Percentiles rank a stretch among this genome's conserved stretches.
These are phyloP conservation scores for Spheniscus humboldti DNA, from an alignment of 2,797 vertebrate genomes.

Conservation along the genomic window DNA sequence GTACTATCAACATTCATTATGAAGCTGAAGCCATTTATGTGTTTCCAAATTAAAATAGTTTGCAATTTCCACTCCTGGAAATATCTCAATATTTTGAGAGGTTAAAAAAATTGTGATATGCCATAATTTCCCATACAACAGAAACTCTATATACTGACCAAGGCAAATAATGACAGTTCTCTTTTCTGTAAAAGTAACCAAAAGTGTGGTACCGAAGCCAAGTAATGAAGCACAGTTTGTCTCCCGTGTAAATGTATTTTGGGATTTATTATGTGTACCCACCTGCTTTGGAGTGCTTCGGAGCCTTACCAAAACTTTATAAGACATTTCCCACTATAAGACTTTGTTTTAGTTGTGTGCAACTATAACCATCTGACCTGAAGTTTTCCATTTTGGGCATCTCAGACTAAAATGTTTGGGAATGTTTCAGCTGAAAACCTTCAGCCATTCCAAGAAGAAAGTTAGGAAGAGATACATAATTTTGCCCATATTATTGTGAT, in stretches of 20 bases:
- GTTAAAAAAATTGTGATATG: neutral
- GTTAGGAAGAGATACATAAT: neutral
- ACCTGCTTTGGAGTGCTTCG: neutral
- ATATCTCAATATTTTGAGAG: neutral
- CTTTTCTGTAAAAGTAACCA: neutral
- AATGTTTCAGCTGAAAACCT: neutral
- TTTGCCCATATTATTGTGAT: neutral
- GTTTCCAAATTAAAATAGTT: neutral
- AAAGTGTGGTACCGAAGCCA: neutral
- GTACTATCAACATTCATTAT: neutral
- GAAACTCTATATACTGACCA: neutral
- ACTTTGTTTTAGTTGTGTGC: neutral
- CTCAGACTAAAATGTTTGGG: neutral
- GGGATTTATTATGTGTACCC: neutral
- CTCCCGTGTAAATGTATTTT: neutral
- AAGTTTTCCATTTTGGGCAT: neutral
- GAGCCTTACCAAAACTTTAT: neutral
- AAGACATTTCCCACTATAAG: neutral
- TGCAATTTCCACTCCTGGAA: neutral
- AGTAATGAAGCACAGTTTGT: neutral
- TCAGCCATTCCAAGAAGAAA: neutral
- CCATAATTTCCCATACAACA: neutral
- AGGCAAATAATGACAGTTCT: neutral
- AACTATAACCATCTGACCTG: neutral
- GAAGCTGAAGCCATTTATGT: neutral